phyloP scores from a whole-genome alignment of 2,888 invertebrate genomes.

The Drosophila colorata region DNA sequence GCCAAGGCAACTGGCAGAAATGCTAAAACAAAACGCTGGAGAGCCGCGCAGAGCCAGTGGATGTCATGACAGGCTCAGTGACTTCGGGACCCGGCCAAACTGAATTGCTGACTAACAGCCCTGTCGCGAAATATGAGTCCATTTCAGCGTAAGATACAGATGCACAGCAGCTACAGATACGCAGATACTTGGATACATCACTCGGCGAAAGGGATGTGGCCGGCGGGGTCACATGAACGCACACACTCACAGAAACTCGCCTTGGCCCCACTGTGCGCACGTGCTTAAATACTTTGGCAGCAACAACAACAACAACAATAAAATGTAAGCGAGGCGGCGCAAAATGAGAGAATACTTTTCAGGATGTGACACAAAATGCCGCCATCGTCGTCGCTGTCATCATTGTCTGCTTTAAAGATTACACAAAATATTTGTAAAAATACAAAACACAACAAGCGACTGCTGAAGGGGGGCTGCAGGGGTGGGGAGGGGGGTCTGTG shows the following conservation, averaged over 20 bases:
- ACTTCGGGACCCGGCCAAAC: conserved; percentile 68
- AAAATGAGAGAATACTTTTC: conserved; percentile 60
- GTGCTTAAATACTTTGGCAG: conserved; percentile 76
- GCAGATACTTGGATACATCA: conserved; percentile 17
- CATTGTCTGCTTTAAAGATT: conserved; percentile 83
- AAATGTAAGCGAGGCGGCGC: conserved; percentile 14
- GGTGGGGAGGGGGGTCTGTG: neutral
- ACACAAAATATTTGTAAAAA: conserved; percentile 80
- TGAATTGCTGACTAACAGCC: conserved; percentile 81
- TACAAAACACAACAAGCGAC: conserved; percentile 70
- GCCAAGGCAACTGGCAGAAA: conserved; percentile 56
- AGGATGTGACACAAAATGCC: conserved; percentile 82
- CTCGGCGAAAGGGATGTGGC: conserved; percentile 51
- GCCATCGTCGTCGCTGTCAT: conserved; percentile 81
- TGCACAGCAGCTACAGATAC: conserved; percentile 31
- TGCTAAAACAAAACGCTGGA: conserved; percentile 64
- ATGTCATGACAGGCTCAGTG: conserved; percentile 77
- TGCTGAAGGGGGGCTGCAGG: neutral
- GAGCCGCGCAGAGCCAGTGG: conserved; percentile 60
- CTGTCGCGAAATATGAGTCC: conserved; percentile 81
- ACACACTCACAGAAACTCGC: neutral
- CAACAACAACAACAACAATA: conserved; percentile 29
- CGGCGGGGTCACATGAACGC: conserved; percentile 27
- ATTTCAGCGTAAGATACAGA: conserved; percentile 71
- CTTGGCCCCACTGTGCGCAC: conserved; percentile 73